Evolutionary conservation across 2,888 invertebrate species (phyloP), one percentile per base, ranked within the genome.

Genomic region (Caenorhabditis wallacei): DNA sequence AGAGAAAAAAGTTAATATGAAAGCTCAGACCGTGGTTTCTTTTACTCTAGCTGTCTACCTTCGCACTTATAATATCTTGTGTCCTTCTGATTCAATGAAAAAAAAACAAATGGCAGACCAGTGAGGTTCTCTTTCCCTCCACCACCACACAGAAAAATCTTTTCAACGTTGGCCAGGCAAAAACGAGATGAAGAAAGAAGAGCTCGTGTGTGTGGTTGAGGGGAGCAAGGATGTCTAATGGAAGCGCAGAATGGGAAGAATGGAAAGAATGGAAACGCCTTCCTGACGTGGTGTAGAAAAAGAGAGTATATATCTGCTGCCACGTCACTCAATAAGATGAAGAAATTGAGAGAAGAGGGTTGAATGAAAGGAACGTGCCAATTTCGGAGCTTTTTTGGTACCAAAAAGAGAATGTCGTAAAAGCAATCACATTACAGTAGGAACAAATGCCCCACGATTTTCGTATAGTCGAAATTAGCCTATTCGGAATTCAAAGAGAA

Each of bases 1-100:
- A 74, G 64, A 74, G 56, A 43, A 35, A 43, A 53, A 64, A 10
- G 74, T 74, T 74, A 64, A 74, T 64, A 74, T 64, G 56, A 74
- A 64, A 72, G 26, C 54, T 11, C 54, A 46, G 61, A 40, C 43
- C 16, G 30, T 16, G 54, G 63, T 54, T 53, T 40, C 40, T 22
- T 40, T 40, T 22, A 35, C 40, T 46, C 24, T 40, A 24, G n/a
- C 26, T 40, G 40, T 48, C 71, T 72, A 43, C 53, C 71, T 61
- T 24, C 48, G 16, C 48, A 59, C 26, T 72, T 72, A n/a, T 43
- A 46, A 40, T 40, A 40, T 40, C 4, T 13, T 40, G 40, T 53
- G 61, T 53, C 61, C 53, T 40, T 40, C n/a, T 43, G 63, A 72
- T 72, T 71, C 61, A 63, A 53, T 40, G 22, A 59, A 61, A 40